Evolutionary conservation across 2,888 invertebrate genomes (phyloP).

Genomic region (Drosophila emarginata): DNA sequence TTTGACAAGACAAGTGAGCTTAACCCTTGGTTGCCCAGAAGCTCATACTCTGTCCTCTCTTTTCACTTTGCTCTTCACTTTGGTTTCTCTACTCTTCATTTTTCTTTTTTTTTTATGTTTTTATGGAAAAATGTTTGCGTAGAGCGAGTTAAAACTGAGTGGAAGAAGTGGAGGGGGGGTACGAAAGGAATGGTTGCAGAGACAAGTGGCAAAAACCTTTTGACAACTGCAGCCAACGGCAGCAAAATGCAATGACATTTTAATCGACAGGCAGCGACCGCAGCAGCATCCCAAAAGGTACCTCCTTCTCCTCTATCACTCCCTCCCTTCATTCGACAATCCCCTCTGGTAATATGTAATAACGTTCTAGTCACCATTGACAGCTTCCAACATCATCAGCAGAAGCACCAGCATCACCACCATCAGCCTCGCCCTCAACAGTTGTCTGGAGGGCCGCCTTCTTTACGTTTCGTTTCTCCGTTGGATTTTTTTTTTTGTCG

Average conservation of each 20-base stretch:
- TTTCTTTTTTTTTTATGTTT: conserved; percentile 3
- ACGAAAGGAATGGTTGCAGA: background rate
- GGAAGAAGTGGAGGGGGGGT: background rate
- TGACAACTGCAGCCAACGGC: conserved; percentile 59
- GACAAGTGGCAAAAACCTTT: conserved; percentile 40
- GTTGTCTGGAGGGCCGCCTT: conserved; percentile 36
- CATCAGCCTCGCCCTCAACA: conserved; percentile 48
- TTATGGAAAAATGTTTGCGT: conserved; percentile 14
- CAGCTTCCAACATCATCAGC: conserved; percentile 27
- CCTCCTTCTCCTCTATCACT: background rate
- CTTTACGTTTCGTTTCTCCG: conserved; percentile 10
- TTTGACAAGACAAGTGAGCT: conserved; percentile 32
- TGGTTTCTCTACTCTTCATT: background rate
- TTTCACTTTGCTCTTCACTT: background rate
- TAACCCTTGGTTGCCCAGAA: conserved; percentile 30
- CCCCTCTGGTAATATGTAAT: conserved; percentile 43
- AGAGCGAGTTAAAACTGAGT: background rate
- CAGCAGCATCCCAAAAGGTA: conserved; percentile 10
- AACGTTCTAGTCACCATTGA: conserved; percentile 53
- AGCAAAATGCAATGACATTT: conserved; percentile 76
- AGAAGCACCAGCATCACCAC: conserved; percentile 8
- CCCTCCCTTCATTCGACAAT: conserved; percentile 15
- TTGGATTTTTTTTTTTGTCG: background rate
- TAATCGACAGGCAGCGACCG: conserved; percentile 65
- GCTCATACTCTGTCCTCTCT: conserved; percentile 3